These are phyloP conservation scores for Rapana venosa DNA, from an alignment of 2,888 invertebrate genomes.

Conservation along the genomic window DNA sequence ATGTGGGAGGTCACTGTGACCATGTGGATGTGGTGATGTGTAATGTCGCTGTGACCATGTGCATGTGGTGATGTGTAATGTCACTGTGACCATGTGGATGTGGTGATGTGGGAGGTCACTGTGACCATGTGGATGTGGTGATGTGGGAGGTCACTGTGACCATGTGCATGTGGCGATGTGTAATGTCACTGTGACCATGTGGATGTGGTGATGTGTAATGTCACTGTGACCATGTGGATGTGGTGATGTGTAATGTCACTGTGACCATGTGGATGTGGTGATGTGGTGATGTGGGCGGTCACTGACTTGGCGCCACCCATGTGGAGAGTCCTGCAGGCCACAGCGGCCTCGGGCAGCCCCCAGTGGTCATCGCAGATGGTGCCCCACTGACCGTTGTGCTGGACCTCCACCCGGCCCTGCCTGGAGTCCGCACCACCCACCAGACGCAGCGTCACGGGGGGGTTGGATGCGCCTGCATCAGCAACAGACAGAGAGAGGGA, in stretches of 20 bases:
- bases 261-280: neutral
- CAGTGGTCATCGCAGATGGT: slow-evolving; percentile 71
- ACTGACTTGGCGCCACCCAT: neutral
- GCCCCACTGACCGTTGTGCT: slow-evolving; percentile 59
- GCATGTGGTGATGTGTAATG: no score
- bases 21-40: no score
- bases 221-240: neutral
- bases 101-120: no score
- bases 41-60: no score
- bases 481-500: neutral
- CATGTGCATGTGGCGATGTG: neutral
- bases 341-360: slow-evolving; percentile 25
- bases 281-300: neutral
- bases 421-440: neutral
- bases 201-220: neutral
- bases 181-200: neutral
- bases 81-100: no score
- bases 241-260: no score
- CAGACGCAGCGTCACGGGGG: neutral
- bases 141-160: neutral
- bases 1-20: no score
- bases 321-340: slow-evolving; percentile 26
- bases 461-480: neutral
- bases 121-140: no score
- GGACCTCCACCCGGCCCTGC: slow-evolving; percentile 61